A percentile compares a stretch with the other conserved stretches of the same genome.
phyloP scores from a whole-genome alignment of 2,797 vertebrate genomes.

The Gallinago solitaria region DNA sequence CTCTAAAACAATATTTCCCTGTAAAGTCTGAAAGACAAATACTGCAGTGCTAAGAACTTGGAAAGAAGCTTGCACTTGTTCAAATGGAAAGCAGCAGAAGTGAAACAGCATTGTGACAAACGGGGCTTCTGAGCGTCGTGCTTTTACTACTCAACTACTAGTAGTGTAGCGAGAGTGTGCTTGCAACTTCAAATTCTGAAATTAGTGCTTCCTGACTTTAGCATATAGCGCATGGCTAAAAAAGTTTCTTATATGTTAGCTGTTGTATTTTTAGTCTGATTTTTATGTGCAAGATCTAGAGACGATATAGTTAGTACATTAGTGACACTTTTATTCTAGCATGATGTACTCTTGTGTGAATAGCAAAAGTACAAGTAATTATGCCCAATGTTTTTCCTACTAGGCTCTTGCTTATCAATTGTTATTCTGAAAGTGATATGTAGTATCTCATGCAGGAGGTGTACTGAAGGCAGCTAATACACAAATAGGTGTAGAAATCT shows the following conservation, averaged over 20 bases:
- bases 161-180: not conserved
- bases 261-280: not conserved
- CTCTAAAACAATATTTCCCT: not conserved
- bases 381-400: not conserved
- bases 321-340: not conserved
- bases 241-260: not conserved
- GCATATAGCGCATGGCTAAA: fast-evolving
- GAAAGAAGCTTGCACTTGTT: not conserved
- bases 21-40: not conserved
- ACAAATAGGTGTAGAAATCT: not conserved
- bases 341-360: not conserved
- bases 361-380: not conserved
- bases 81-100: not conserved
- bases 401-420: not conserved
- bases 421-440: not conserved
- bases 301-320: fast-evolving
- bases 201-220: not conserved
- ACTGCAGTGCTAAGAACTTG: not conserved
- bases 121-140: not conserved
- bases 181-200: not conserved
- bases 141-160: not conserved
- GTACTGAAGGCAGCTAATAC: not conserved
- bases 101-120: not conserved
- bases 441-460: not conserved
- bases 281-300: not conserved